Evolutionary conservation across 2,888 invertebrate genomes (phyloP), one percentile per base, ranked within the genome.

Genomic region (Papilio gigon): DNA sequence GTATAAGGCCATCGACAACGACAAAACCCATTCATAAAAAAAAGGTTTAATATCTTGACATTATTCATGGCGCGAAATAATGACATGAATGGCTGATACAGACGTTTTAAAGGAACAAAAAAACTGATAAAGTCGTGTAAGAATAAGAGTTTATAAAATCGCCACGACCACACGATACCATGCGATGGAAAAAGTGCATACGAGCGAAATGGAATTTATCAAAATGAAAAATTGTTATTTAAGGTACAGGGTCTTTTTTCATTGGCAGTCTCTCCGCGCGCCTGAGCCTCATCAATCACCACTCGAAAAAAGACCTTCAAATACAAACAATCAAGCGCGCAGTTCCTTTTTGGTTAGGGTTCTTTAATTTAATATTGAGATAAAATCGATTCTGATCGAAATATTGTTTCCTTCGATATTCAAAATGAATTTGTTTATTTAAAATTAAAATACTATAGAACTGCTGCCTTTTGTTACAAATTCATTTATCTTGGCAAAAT

Each of bases 221-320:
- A 84, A 81, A 79, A 78, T 87, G 86, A 88, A 86, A 87, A 84
- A 88, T 86, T 80, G 84, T 75, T 85, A 81, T 86, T 85, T 86
- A 85, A 87, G 81, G 81, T 79, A 72, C 77, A 60, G 72, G 73
- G 76, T 79, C 87, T 84, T 67, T 44, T 85, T 84, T 80, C 69
- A 62, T 76, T 79, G 78, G 78, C 77, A 76, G 75, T 78, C 82
- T 78, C 78, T 80, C 79, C 76, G 78, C 79, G 78, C 76, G 70
- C 77, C 75, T 75, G 76, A 68, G 73, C 74, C 73, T 76, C 84
- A 86, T 86, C 86, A 84, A 86, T 86, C 86, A 86, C 71, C 67
- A 67, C 75, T 74, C 53, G 75, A 78, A 80, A 79, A 80, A 79
- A 78, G 81, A 77, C 73, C 76, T 75, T 80, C 79, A 72, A 79